A percentile compares a stretch with the other conserved stretches of the same genome.
phyloP scores from a whole-genome alignment of 2,888 invertebrate species.

The Noctua fimbriata region DNA sequence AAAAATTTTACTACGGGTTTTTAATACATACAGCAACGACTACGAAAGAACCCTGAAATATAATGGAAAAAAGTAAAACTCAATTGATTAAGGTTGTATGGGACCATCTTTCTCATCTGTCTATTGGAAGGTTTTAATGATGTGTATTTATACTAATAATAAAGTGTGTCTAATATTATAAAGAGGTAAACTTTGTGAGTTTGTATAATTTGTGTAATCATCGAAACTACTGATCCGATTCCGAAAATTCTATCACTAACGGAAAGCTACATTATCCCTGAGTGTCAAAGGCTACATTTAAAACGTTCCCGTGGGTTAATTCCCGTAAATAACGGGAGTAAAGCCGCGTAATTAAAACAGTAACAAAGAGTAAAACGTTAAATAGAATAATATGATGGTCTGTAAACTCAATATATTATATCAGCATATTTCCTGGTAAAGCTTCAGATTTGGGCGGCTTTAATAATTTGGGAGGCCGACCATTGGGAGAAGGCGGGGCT shows the following conservation, averaged over 20 bases:
- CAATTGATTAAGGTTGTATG: not conserved
- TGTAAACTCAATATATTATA: constrained; percentile 1
- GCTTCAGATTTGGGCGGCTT: constrained; percentile 64
- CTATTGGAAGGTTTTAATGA: not conserved
- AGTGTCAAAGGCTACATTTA: too few species aligned
- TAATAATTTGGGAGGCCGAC: constrained; percentile 65
- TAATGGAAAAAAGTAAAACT: not conserved
- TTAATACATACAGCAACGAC: not conserved
- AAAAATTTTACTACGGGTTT: not conserved
- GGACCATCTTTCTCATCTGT: not conserved
- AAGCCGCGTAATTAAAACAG: not conserved
- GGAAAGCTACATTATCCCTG: too few species aligned
- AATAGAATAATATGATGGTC: not conserved
- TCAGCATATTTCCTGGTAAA: constrained; percentile 17
- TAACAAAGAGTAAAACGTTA: not conserved
- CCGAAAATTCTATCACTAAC: too few species aligned
- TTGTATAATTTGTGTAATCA: too few species aligned
- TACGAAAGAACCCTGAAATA: not conserved
- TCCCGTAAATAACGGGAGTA: too few species aligned
- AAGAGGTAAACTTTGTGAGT: too few species aligned
- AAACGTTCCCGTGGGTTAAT: too few species aligned
- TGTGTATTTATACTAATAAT: too few species aligned
- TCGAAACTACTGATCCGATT: too few species aligned
- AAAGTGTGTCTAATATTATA: too few species aligned
- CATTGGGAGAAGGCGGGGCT: constrained; percentile 49